A percentile compares a stretch with the other conserved stretches of the same genome.
These are phyloP conservation scores for Lepidochitona cinerea DNA, from an alignment of 2,888 invertebrate genomes.

Conservation along the genomic window DNA sequence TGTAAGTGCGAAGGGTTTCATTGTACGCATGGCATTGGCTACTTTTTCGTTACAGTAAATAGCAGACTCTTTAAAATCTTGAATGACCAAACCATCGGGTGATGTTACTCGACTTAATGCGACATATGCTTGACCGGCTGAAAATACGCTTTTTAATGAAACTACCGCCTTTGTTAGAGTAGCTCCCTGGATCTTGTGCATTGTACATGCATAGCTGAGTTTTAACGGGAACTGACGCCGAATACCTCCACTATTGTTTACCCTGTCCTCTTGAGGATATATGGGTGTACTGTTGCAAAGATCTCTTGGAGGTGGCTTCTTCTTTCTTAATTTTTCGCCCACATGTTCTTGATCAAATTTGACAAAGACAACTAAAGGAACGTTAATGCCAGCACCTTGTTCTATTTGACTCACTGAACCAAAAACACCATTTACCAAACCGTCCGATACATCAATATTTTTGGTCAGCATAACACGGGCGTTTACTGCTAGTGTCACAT, in stretches of 20 bases:
- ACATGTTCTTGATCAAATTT: not conserved
- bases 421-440: conserved; percentile 4
- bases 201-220: conserved; percentile 22
- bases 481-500: not conserved
- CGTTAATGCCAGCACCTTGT: not conserved
- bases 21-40: no score
- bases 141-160: no score
- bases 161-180: conserved; percentile 16
- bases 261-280: conserved; percentile 2
- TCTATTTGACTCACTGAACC: not conserved
- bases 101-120: conserved; percentile 24
- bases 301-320: not conserved
- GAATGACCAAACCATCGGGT: no score
- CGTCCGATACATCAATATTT: not conserved
- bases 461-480: no score
- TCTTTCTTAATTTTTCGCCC: not conserved
- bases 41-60: no score
- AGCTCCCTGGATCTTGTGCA: conserved; percentile 26
- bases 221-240: conserved; percentile 17
- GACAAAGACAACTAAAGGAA: not conserved
- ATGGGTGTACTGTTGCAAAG: conserved; percentile 5
- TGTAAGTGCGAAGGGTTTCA: no score
- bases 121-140: no score
- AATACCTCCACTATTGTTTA: conserved; percentile 1
- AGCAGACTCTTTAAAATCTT: no score